Conservation (phyloP, 2,797 vertebrate genomes). For the Tokudaia muenninki region DNA sequence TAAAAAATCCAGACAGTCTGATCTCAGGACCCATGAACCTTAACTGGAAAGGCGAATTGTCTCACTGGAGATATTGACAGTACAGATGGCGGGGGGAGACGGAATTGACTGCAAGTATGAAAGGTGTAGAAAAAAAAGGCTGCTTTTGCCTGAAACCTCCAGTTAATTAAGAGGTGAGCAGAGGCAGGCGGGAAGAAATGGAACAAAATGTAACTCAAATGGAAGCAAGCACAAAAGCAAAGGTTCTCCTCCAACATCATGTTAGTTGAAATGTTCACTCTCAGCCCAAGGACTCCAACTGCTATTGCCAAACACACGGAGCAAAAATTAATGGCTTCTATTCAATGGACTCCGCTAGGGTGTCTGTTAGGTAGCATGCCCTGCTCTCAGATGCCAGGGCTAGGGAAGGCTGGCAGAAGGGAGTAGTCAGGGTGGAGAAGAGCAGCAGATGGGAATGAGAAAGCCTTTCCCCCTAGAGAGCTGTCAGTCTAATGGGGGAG, state of each 20-base stretch:
- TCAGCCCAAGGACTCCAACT: constrained; percentile 33
- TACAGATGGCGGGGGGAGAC: background rate
- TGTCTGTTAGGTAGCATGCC: background rate
- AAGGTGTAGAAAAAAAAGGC: background rate
- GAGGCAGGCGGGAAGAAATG: background rate
- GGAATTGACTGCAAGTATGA: constrained; percentile 1
- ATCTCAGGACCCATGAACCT: constrained; percentile 4
- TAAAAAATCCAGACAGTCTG: constrained; percentile 10
- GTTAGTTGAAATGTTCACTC: constrained; percentile 37
- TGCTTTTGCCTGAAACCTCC: background rate
- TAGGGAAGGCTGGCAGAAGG: background rate
- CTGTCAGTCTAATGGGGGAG: background rate
- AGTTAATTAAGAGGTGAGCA: background rate
- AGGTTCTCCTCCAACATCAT: background rate
- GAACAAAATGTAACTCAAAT: constrained; percentile 10
- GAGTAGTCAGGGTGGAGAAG: background rate
- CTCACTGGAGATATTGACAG: background rate
- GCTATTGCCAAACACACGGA: constrained; percentile 17
- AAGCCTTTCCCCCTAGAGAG: background rate
- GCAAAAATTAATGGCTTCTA: constrained; percentile 42
- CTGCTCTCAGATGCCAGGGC: background rate
- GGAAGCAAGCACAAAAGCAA: constrained; percentile 13
- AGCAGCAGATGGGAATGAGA: background rate
- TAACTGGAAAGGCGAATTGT: background rate
- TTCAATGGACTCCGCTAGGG: background rate